Base-by-base conservation (phyloP, 2,113 vertebrate genomes). In the Nestor notabilis region DNA sequence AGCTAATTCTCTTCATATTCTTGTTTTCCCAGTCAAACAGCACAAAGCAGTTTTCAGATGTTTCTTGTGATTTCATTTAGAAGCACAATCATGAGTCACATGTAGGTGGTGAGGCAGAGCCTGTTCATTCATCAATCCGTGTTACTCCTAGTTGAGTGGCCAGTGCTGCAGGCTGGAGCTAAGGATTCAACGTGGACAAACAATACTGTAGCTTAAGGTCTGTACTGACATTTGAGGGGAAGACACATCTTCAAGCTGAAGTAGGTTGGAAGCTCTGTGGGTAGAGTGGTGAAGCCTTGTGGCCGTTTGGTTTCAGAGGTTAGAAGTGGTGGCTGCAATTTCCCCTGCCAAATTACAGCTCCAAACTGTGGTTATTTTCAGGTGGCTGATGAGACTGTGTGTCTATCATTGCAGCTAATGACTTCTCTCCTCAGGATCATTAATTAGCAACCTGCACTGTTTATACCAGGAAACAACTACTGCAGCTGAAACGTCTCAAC, bases 401-500 rank as follows among this genome's bases (percentile, higher is more conserved):
- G 70, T 64, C 69, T 81, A 25, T 61, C 52, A 9, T 14, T 39
- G 3, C 52, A 24, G 15, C 10, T 53, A 43, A 80, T 0, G 1
- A 4, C 28, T 58, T 23, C 17, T 72, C 46, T 60, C 3, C 29
- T 20, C 3, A 11, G 41, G 35, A 52, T 24, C 47, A 0, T 33
- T 37, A 47, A 13, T 44, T 35, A 83, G 37, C 49, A 69, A 6
- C n/a, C 46, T 44, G 41, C 17, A 0, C 60, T 33, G 39, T 35
- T 71, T 41, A 0, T 31, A 13, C 16, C 4, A 0, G 89, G 66
- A 75, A 56, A 17, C 52, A 52, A 0, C 23, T 18, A 25, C 68
- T 70, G 3, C 0, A 7, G 55, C 44, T 71, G 50, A 39, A 63
- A 41, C n/a, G 12, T 35, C n/a, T 0, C 9, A 2, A 27, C 7